Percentiles rank a stretch among this genome's conserved stretches.
Conservation (phyloP, 1,140 invertebrate genomes). For the Thalassaphorura encarpata region DNA sequence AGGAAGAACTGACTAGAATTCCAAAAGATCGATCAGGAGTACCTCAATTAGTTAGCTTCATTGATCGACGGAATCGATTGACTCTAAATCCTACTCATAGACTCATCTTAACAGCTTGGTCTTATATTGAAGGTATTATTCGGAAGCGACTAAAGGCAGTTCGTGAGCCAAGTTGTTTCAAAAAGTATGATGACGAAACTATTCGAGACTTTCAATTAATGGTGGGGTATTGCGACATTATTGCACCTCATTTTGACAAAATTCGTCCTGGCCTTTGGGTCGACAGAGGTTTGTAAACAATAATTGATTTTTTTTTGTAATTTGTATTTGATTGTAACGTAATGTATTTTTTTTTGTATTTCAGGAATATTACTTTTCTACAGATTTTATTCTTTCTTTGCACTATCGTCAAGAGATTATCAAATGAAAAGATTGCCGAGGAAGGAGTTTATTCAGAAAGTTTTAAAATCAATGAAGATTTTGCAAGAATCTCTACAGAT, state of each 20-base stretch:
- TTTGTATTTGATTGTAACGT: constrained; percentile 1
- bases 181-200: neutral
- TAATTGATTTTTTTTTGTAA: neutral
- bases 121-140: constrained; percentile 18
- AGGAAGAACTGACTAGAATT: neutral
- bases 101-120: constrained; percentile 16
- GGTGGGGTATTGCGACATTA: constrained; percentile 13
- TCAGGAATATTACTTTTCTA: constrained; percentile 18
- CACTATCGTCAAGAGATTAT: constrained; percentile 4
- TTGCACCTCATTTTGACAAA: constrained; percentile 15
- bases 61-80: neutral
- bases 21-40: constrained; percentile 1
- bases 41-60: constrained; percentile 7
- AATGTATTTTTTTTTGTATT: neutral
- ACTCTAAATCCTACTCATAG: constrained; percentile 13
- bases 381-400: constrained; percentile 13
- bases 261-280: constrained; percentile 25
- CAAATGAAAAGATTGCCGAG: neutral
- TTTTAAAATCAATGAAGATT: constrained; percentile 14
- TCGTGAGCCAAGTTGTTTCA: constrained; percentile 4
- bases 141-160: constrained; percentile 1
- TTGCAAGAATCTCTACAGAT: constrained; percentile 15
- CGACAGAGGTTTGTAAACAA: constrained; percentile 18
- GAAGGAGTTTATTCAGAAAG: constrained; percentile 15
- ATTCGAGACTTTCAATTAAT: constrained; percentile 19